Percentiles rank a stretch among this genome's conserved stretches.
Conservation (phyloP, 2,888 invertebrate genomes). For the Aquatica leii region DNA sequence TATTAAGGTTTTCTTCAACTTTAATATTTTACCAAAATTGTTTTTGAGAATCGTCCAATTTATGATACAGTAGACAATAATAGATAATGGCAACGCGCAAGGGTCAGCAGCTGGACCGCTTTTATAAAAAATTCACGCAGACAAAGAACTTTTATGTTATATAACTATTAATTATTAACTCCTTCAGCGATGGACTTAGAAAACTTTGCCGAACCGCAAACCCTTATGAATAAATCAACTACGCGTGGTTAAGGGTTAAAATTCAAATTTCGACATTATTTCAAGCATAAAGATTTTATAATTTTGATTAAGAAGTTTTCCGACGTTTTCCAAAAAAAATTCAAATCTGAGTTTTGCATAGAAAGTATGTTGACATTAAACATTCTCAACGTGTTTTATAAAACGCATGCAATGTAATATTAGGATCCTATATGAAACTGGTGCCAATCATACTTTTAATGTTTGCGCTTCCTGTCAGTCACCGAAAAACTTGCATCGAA, state of each 20-base stretch:
- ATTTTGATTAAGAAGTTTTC: neutral
- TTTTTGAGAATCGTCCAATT: too few relatives aligned
- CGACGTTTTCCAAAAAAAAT: constrained; percentile 13
- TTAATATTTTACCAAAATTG: constrained; percentile 13
- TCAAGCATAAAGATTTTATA: constrained; percentile 7
- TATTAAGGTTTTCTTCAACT: constrained; percentile 4
- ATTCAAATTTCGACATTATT: constrained; percentile 11
- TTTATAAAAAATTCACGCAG: too few relatives aligned
- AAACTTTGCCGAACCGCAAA: constrained; percentile 10
- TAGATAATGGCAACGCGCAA: too few relatives aligned
- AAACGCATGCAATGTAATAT: too few relatives aligned
- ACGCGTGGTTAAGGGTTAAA: constrained; percentile 1
- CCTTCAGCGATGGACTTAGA: constrained; percentile 2
- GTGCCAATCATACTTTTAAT: too few relatives aligned
- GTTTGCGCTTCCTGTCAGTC: too few relatives aligned
- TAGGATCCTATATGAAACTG: too few relatives aligned
- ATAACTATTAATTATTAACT: constrained; percentile 9
- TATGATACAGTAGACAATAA: too few relatives aligned
- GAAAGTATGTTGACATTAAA: constrained; percentile 21
- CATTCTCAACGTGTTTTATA: constrained; percentile 28
- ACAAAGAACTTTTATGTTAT: neutral
- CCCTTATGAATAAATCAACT: constrained; percentile 11
- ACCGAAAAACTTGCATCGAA: too few relatives aligned
- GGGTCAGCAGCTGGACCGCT: too few relatives aligned
- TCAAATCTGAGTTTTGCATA: constrained; percentile 31